Conservation (phyloP, 1,140 invertebrate genomes). For the Armadillidium nasatum region DNA sequence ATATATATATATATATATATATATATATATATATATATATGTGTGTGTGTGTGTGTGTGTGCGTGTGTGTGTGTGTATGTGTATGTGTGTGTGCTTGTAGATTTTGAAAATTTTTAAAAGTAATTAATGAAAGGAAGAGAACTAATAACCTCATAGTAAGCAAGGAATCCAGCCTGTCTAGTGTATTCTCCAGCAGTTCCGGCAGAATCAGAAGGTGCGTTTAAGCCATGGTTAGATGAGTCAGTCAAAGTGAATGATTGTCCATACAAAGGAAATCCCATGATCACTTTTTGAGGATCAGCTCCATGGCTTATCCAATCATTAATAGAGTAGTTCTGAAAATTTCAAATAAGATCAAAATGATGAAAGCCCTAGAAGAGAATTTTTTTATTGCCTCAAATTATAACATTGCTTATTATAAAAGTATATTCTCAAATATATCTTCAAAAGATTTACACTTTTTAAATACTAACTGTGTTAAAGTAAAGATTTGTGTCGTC, state of each 20-base stretch:
- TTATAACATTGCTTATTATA: too few species aligned
- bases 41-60: too few species aligned
- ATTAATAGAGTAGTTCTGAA: slow-evolving; percentile 58
- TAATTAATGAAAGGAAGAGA: too few species aligned
- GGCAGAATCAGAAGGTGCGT: slow-evolving; percentile 56
- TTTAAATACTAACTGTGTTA: slow-evolving; percentile 49
- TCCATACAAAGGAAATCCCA: slow-evolving; percentile 63
- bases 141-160: slow-evolving; percentile 72
- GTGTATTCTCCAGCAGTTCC: slow-evolving; percentile 71
- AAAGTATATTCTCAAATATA: too few species aligned
- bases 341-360: slow-evolving; percentile 30
- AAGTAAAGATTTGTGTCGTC: slow-evolving; percentile 61
- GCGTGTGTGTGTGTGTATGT: too few species aligned
- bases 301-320: slow-evolving; percentile 62
- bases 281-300: slow-evolving; percentile 58
- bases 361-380: too few species aligned
- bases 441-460: too few species aligned
- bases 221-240: slow-evolving; percentile 52
- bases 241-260: slow-evolving; percentile 61
- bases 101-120: too few species aligned
- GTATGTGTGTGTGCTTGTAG: too few species aligned
- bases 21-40: too few species aligned
- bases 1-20: too few species aligned
- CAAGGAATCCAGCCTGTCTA: slow-evolving; percentile 68
- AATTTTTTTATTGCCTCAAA: too few species aligned